Percentiles rank a stretch among this genome's conserved stretches.
phyloP scores from a whole-genome alignment of 2,888 invertebrate genomes.

The Drosophila subquinaria region DNA sequence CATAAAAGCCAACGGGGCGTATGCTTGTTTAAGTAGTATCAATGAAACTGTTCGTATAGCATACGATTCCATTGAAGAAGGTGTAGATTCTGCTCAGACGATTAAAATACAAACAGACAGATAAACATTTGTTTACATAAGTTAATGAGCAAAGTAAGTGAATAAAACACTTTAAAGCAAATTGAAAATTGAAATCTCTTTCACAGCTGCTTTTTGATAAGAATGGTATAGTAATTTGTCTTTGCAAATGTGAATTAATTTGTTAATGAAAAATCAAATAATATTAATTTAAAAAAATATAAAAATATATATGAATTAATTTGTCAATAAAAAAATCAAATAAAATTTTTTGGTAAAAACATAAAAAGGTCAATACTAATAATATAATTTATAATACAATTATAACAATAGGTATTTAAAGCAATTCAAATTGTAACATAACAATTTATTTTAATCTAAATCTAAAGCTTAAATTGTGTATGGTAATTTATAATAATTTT shows the following conservation, averaged over 20 bases:
- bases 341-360: too few species aligned
- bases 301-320: too few species aligned
- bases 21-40: constrained; percentile 22
- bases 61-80: constrained; percentile 14
- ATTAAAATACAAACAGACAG: not conserved
- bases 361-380: too few species aligned
- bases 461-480: too few species aligned
- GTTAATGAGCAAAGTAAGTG: not conserved
- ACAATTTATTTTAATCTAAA: too few species aligned
- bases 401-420: too few species aligned
- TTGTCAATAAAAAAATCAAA: too few species aligned
- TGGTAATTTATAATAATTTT: too few species aligned
- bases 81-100: constrained; percentile 1
- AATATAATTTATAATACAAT: too few species aligned
- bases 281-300: not conserved
- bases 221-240: not conserved
- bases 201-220: not conserved
- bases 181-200: not conserved
- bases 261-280: not conserved
- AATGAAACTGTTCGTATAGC: constrained; percentile 34
- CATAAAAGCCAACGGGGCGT: constrained; percentile 55
- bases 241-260: constrained; percentile 1
- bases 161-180: constrained; percentile 5
- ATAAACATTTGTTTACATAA: constrained; percentile 3
- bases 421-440: too few species aligned